Evolutionary conservation across 1,140 invertebrate species (phyloP), one percentile per base, ranked within the genome.

Genomic region (Ctenoplectra terminalis): DNA sequence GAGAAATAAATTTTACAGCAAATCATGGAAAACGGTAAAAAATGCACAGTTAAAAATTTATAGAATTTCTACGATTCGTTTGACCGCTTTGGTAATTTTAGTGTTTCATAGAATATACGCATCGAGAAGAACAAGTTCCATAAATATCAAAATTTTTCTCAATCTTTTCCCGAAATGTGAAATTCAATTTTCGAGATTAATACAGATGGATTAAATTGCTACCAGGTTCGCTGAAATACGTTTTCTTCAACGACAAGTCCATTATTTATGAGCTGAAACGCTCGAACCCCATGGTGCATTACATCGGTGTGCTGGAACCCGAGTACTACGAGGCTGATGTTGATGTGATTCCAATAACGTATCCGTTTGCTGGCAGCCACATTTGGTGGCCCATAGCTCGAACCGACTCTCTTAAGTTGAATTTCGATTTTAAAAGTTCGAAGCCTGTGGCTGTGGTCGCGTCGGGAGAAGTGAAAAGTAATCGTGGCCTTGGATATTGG

Each of bases 201-300:
- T 61, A 17, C 29, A 23, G 6, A 20, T 79, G n/a, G 13, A 61
- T 29, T 0, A 26, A 61, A 71, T 58, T n/a, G 48, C 50, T 95
- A 81, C n/a, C 34, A 89, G 98, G 98, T 20, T 98, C 97, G 84
- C 91, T 99, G 1, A 98, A 98, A 88, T 98, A 98, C 92, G 97
- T 98, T 31, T 99, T 98, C 91, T 98, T 98, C 90, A 98, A 99
- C 91, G 97, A 98, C 86, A 96, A 98, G 26, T 98, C 97, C 1
- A 97, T 99, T 74, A 94, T 99, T 60, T 98, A 98, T 90, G 97
- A 98, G 90, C 92, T 99, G 70, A 96, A 97, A 83, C 95, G 96
- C 84, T 95, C 95, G 76, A 97, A 97, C 92, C 96, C 96, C 29
- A 98, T 98, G 95, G 96, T 98, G 2, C 96, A 97, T 89, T 97